These are phyloP conservation scores for Lepeophtheirus salmonis DNA, from an alignment of 1,140 invertebrate genomes.

Conservation along the genomic window DNA sequence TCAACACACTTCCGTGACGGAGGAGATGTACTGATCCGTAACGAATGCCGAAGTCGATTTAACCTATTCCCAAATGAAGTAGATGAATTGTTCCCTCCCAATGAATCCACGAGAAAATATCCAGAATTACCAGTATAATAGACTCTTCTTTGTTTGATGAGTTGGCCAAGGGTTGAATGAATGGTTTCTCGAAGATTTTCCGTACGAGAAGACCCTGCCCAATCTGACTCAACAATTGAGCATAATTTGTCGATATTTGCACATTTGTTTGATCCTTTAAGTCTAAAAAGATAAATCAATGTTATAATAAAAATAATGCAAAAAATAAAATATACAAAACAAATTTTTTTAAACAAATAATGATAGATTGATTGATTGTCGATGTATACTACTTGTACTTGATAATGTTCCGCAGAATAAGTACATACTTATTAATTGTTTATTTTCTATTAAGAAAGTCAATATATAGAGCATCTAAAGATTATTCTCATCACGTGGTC, in stretches of 20 bases:
- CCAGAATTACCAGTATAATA: slow-evolving; percentile 17
- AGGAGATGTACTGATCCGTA: neutral
- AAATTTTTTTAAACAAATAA: too few species aligned
- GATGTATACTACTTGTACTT: too few species aligned
- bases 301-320: too few species aligned
- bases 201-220: neutral
- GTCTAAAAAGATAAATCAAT: neutral
- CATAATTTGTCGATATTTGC: neutral
- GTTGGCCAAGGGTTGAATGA: slow-evolving; percentile 21
- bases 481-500: too few species aligned
- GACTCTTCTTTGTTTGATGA: slow-evolving; percentile 22
- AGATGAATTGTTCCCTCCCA: neutral
- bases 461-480: too few species aligned
- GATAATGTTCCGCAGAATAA: too few species aligned
- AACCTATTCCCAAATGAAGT: slow-evolving; percentile 1
- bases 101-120: slow-evolving; percentile 13
- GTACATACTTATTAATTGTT: too few species aligned
- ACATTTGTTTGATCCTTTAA: neutral
- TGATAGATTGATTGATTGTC: too few species aligned
- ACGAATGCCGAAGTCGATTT: slow-evolving; percentile 2
- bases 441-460: too few species aligned
- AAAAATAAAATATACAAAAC: too few species aligned
- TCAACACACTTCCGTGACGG: neutral
- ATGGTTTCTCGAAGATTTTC: slow-evolving; percentile 16
- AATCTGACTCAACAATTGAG: slow-evolving; percentile 1